Evolutionary conservation across 2,888 invertebrate species (phyloP).

Genomic region (Isotomurus palustris): DNA sequence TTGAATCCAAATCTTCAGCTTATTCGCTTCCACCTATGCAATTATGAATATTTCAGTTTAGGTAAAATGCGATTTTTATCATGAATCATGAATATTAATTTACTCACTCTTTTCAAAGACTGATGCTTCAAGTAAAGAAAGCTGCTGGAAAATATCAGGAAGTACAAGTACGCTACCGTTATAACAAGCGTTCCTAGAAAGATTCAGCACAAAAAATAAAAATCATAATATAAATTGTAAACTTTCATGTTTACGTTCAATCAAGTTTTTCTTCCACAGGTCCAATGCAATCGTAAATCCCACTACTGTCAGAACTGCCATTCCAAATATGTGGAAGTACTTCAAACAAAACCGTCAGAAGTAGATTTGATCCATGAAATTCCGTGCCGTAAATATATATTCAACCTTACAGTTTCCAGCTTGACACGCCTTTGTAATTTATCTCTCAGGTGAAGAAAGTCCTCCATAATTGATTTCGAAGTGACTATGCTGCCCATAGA

Average conservation of each 20-base stretch:
- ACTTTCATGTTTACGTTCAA: neutral
- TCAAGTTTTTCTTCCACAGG: neutral
- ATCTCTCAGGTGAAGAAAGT: neutral
- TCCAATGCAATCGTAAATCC: neutral
- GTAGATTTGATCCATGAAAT: too few species aligned
- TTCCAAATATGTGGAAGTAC: conserved; percentile 1
- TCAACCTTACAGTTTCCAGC: neutral
- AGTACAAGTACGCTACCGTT: conserved; percentile 1
- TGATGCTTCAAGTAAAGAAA: conserved; percentile 7
- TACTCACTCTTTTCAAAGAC: conserved; percentile 7
- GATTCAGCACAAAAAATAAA: neutral
- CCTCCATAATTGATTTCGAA: neutral
- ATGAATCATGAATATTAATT: neutral
- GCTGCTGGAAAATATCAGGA: conserved; percentile 1
- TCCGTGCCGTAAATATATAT: too few species aligned
- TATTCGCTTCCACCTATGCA: conserved; percentile 19
- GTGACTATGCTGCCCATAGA: too few species aligned
- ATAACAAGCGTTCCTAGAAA: neutral
- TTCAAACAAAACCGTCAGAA: neutral
- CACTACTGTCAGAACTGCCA: neutral
- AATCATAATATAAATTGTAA: neutral
- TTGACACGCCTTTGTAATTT: neutral
- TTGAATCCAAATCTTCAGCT: conserved; percentile 24
- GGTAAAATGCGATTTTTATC: neutral
- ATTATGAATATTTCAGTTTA: neutral